phyloP scores from a whole-genome alignment of 35 echinoderm and acorn worm genomes.

The Ophioderma brevispina region DNA sequence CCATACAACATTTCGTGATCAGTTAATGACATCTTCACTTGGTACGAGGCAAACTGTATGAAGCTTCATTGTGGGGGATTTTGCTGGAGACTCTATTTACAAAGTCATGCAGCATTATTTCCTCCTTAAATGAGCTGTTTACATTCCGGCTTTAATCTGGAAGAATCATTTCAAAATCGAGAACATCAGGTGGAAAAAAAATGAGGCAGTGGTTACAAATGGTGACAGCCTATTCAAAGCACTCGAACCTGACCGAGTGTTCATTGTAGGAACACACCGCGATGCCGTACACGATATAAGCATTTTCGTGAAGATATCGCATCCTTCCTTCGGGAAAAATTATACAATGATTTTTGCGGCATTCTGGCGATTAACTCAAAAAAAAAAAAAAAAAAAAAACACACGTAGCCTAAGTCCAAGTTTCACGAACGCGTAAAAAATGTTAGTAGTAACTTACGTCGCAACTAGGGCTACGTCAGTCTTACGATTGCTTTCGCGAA shows the following conservation, averaged over 20 bases:
- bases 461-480: too few species aligned
- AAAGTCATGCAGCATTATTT: conserved; percentile 33
- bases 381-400: too few species aligned
- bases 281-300: not conserved
- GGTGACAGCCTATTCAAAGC: conserved; percentile 20
- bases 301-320: not conserved
- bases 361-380: conserved; percentile 21
- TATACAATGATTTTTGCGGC: conserved; percentile 32
- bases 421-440: too few species aligned
- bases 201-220: conserved; percentile 22
- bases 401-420: too few species aligned
- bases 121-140: not conserved
- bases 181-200: not conserved
- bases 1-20: conserved; percentile 20
- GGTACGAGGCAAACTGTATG: not conserved
- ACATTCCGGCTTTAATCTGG: conserved; percentile 16
- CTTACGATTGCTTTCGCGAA: too few species aligned
- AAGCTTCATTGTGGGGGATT: conserved; percentile 31
- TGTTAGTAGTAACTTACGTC: too few species aligned
- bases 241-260: conserved; percentile 6
- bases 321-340: not conserved
- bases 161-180: not conserved
- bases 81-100: conserved; percentile 35
- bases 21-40: not conserved
- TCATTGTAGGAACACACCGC: conserved; percentile 43